These are phyloP conservation scores for Mimumesa dahlbomi DNA, from an alignment of 2,888 invertebrate genomes.

Conservation along the genomic window DNA sequence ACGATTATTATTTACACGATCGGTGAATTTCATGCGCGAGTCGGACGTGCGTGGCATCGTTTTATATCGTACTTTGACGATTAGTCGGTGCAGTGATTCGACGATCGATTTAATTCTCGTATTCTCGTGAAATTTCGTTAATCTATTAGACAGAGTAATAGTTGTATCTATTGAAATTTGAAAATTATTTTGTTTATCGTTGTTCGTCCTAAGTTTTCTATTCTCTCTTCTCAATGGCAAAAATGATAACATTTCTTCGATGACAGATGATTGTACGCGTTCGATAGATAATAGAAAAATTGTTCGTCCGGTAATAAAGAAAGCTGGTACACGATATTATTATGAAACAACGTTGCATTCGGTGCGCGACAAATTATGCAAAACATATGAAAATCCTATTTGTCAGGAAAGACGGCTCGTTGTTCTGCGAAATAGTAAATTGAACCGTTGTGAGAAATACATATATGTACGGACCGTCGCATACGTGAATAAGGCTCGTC, in stretches of 20 bases:
- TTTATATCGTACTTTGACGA: constrained; percentile 31
- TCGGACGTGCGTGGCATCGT: constrained; percentile 4
- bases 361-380: not conserved
- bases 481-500: constrained; percentile 35
- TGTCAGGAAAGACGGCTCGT: not conserved
- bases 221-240: too few relatives aligned
- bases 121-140: too few relatives aligned
- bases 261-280: too few relatives aligned
- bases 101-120: too few relatives aligned
- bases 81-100: too few relatives aligned
- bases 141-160: too few relatives aligned
- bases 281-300: too few relatives aligned
- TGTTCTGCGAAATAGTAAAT: constrained; percentile 16
- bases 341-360: constrained; percentile 32
- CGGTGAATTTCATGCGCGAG: constrained; percentile 12
- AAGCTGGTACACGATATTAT: constrained; percentile 18
- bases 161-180: too few relatives aligned
- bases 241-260: too few relatives aligned
- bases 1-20: not conserved
- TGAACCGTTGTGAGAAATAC: constrained; percentile 22
- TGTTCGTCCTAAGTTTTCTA: too few relatives aligned
- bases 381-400: not conserved
- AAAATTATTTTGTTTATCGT: too few relatives aligned
- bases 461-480: not conserved
- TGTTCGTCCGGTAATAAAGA: not conserved